Percentiles rank a stretch among this genome's conserved stretches.
phyloP scores from a whole-genome alignment of 2,888 invertebrate species.

The Myopa testacea region DNA sequence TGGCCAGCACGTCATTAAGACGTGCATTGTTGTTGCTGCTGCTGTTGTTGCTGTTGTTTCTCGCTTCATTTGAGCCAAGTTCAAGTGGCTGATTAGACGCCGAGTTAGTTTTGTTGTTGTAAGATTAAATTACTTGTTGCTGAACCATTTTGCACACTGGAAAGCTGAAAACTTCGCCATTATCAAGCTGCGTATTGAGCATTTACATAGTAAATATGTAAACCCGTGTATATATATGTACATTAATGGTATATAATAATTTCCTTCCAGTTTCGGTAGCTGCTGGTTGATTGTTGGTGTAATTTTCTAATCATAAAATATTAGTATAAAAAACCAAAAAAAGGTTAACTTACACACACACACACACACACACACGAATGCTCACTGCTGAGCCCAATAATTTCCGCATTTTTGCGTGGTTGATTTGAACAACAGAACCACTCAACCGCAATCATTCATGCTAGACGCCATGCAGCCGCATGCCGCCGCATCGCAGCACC shows the following conservation, averaged over 20 bases:
- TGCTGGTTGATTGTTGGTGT: no score
- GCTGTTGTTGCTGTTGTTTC: background rate
- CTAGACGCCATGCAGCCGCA: background rate
- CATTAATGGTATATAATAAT: no score
- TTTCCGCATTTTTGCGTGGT: conserved; percentile 36
- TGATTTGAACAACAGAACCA: background rate
- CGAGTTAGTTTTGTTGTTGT: no score
- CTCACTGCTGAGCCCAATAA: background rate
- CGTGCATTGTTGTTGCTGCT: background rate
- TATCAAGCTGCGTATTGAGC: no score
- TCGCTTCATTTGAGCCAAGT: conserved; percentile 16
- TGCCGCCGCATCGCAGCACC: background rate
- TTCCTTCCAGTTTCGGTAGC: no score
- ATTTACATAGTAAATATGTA: no score
- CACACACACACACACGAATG: background rate
- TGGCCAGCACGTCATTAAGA: background rate
- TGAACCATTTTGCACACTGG: no score
- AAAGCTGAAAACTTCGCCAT: no score
- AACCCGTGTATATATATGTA: no score
- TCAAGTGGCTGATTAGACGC: background rate
- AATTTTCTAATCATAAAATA: background rate
- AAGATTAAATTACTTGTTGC: no score
- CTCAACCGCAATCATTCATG: background rate
- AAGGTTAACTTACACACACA: background rate
- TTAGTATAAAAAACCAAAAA: background rate